Percentiles rank a stretch among this genome's conserved stretches.
phyloP scores from a whole-genome alignment of 2,797 vertebrate species.

The Sebastolobus altivelis region DNA sequence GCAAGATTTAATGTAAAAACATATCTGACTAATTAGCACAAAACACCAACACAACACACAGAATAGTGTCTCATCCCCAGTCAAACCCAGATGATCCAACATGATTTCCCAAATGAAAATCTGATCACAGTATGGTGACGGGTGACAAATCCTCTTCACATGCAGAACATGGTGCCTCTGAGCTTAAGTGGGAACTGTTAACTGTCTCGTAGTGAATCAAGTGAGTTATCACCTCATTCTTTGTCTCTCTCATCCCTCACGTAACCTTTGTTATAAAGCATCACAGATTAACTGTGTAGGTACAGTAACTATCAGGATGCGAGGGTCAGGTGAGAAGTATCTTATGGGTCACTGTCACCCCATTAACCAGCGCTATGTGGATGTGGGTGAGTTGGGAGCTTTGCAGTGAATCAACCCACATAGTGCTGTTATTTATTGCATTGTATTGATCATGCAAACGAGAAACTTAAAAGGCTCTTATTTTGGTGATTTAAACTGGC shows the following conservation, averaged over 20 bases:
- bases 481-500: too few relatives aligned
- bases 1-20: slow-evolving; percentile 1
- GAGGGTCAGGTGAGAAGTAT: not conserved
- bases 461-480: too few relatives aligned
- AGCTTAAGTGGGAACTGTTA: not conserved
- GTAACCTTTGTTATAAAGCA: not conserved
- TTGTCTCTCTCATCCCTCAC: not conserved
- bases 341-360: not conserved
- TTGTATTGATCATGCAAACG: too few relatives aligned
- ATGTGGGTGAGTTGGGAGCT: not conserved
- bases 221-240: fast-evolving
- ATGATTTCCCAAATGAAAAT: not conserved
- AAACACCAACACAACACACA: not conserved
- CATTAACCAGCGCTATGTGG: too few relatives aligned
- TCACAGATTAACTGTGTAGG: not conserved
- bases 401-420: not conserved
- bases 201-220: not conserved
- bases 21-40: not conserved
- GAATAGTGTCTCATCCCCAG: not conserved
- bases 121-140: not conserved
- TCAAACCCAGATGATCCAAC: not conserved
- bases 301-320: not conserved
- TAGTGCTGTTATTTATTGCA: not conserved
- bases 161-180: fast-evolving
- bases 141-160: not conserved